Percentiles rank a stretch among this genome's conserved stretches.
These are phyloP conservation scores for Hoplostethus atlanticus DNA, from an alignment of 2,797 vertebrate genomes.

Conservation along the genomic window DNA sequence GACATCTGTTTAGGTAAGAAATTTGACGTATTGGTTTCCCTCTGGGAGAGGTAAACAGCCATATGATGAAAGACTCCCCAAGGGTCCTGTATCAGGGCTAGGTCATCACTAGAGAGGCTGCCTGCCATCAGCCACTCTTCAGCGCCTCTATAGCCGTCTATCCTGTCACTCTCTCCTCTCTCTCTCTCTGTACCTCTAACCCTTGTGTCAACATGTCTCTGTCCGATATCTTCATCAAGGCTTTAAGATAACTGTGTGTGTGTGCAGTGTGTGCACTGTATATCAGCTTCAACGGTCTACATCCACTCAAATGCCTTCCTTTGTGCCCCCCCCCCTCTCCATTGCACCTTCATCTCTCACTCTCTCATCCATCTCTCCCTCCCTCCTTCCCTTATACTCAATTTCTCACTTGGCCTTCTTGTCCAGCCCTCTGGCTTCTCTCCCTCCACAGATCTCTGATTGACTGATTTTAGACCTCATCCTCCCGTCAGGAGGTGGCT, in stretches of 20 bases:
- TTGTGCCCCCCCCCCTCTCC: conserved; percentile 9
- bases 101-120: not conserved
- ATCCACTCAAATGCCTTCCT: conserved; percentile 34
- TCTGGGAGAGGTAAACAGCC: no score
- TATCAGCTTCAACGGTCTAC: conserved; percentile 52
- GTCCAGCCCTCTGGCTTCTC: conserved; percentile 59
- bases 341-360: conserved; percentile 37
- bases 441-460: conserved; percentile 61
- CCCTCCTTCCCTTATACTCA: conserved; percentile 45
- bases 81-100: no score
- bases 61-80: no score
- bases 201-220: conserved; percentile 1
- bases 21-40: no score
- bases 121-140: not conserved
- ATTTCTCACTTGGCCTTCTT: conserved; percentile 75
- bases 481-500: no score
- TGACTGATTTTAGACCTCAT: no score
- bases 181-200: not conserved
- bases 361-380: conserved; percentile 39
- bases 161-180: not conserved
- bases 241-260: not conserved
- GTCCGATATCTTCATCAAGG: conserved; percentile 4
- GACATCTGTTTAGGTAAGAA: no score
- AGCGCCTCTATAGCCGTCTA: not conserved
- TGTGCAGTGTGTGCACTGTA: not conserved